Percentiles rank a stretch among this genome's conserved stretches.
These are phyloP conservation scores for Sapayoa aenigma DNA, from an alignment of 2,113 vertebrate species.

Conservation along the genomic window DNA sequence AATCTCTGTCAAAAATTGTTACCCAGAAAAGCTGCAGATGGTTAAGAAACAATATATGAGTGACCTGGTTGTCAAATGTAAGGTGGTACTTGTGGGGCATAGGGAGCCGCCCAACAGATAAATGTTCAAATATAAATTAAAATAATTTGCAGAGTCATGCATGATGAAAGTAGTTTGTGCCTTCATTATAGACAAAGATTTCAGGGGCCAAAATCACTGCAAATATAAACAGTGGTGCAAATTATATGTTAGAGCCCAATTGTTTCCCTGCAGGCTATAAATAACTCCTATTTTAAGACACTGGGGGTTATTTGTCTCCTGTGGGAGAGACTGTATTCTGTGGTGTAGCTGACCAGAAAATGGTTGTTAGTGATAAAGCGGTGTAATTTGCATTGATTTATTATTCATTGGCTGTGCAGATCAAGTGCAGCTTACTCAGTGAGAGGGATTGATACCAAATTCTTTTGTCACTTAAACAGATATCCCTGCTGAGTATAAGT, in stretches of 20 bases:
- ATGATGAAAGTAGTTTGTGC: neutral
- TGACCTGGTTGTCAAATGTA: neutral
- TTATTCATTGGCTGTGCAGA: slow-evolving; percentile 54
- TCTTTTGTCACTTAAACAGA: slow-evolving; percentile 26
- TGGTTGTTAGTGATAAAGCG: slow-evolving; percentile 52
- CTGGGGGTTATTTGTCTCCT: slow-evolving; percentile 24
- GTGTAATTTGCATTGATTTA: slow-evolving; percentile 64
- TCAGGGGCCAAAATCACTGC: slow-evolving; percentile 14
- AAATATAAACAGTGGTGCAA: neutral
- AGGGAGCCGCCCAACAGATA: neutral
- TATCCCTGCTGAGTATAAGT: slow-evolving; percentile 7
- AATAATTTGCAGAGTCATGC: neutral
- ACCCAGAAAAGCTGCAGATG: neutral
- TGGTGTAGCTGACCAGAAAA: slow-evolving; percentile 58
- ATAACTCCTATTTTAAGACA: slow-evolving; percentile 49
- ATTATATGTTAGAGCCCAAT: slow-evolving; percentile 15
- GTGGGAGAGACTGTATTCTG: slow-evolving; percentile 16
- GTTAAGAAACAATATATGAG: neutral
- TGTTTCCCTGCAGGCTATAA: slow-evolving; percentile 36
- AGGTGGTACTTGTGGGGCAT: neutral
- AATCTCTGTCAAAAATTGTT: neutral
- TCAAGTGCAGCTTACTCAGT: slow-evolving; percentile 16
- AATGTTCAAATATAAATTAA: neutral
- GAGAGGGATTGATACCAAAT: slow-evolving; percentile 8
- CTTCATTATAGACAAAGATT: neutral